phyloP scores from a whole-genome alignment of 2,113 vertebrate genomes.

The Malurus alboscapulatus region DNA sequence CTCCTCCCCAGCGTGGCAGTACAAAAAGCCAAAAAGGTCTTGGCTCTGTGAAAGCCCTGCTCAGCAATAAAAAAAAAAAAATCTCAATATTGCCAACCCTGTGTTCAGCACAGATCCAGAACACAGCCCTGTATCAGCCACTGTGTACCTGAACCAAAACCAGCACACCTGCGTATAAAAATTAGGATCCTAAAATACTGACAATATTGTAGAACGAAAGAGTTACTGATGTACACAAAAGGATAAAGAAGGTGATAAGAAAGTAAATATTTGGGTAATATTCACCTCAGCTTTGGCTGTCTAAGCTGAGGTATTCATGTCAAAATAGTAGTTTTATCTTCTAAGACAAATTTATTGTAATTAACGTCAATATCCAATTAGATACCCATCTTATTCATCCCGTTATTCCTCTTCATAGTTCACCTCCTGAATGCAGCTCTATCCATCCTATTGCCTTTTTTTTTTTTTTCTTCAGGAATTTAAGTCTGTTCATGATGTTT shows the following conservation, averaged over 20 bases:
- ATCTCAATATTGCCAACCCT: not conserved
- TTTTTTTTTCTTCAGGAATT: not conserved
- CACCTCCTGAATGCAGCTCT: not conserved
- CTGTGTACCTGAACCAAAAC: not conserved
- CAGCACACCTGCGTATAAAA: not conserved
- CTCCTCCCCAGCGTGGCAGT: fast-evolving
- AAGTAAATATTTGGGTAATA: not conserved
- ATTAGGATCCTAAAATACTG: not conserved
- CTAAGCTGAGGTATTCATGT: not conserved
- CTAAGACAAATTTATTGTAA: not conserved
- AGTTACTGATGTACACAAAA: not conserved
- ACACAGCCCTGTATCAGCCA: not conserved
- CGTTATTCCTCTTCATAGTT: not conserved
- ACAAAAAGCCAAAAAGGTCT: not conserved
- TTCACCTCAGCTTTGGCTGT: not conserved
- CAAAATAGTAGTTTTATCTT: not conserved
- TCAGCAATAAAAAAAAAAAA: not conserved
- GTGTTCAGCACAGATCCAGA: not conserved
- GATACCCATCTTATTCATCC: not conserved
- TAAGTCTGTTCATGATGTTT: not conserved
- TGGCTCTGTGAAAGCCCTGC: not conserved
- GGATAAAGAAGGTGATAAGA: not conserved
- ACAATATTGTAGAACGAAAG: not conserved
- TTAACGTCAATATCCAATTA: not conserved
- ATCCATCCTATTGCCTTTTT: not conserved